These are phyloP conservation scores for Drosophila orosa DNA, from an alignment of 1,140 invertebrate genomes.

Conservation along the genomic window DNA sequence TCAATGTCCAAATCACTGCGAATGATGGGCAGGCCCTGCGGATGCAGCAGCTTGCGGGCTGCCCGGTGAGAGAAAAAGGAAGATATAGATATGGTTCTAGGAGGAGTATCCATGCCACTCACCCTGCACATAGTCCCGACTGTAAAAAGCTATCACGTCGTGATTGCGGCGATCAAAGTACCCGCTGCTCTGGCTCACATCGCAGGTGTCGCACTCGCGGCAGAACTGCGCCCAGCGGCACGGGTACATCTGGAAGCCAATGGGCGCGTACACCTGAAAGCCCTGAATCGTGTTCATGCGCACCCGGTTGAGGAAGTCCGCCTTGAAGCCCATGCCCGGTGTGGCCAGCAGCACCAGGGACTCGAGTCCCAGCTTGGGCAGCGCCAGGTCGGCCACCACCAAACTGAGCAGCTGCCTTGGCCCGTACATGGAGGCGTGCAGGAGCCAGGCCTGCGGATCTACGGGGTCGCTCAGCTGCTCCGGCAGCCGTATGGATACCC, in stretches of 20 bases:
- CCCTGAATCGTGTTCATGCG: conserved; percentile 93
- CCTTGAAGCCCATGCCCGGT: conserved; percentile 88
- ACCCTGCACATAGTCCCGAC: conserved; percentile 91
- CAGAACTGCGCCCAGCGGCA: conserved; percentile 85
- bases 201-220: conserved; percentile 86
- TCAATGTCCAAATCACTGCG: conserved; percentile 87
- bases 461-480: conserved; percentile 57
- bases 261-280: conserved; percentile 92
- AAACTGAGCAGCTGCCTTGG: conserved; percentile 86
- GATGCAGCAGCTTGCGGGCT: conserved; percentile 88
- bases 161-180: conserved; percentile 91
- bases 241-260: conserved; percentile 91
- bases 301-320: conserved; percentile 93
- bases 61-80: conserved; percentile 43
- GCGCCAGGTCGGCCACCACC: conserved; percentile 89
- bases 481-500: conserved; percentile 89
- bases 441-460: conserved; percentile 62
- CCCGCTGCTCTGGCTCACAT: conserved; percentile 91
- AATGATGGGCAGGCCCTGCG: conserved; percentile 86
- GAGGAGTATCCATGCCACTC: too few species aligned
- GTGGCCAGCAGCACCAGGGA: conserved; percentile 88
- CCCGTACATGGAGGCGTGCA: conserved; percentile 72
- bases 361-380: conserved; percentile 89
- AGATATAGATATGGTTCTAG: too few species aligned
- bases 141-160: conserved; percentile 92